These are phyloP conservation scores for Liodrosophila aerea DNA, from an alignment of 2,888 invertebrate species.

Conservation along the genomic window DNA sequence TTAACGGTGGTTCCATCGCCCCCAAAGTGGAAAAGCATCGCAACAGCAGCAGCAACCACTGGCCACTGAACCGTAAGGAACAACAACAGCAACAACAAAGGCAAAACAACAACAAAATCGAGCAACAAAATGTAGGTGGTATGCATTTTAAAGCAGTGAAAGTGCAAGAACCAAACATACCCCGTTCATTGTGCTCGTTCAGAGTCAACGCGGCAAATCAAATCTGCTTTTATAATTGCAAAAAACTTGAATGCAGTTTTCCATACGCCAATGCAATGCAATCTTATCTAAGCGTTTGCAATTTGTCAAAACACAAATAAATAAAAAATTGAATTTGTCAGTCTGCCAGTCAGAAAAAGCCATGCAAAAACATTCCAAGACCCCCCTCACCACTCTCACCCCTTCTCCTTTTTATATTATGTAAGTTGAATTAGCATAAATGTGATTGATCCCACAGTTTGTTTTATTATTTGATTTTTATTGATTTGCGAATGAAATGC, in stretches of 20 bases:
- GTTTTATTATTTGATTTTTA: conserved; percentile 74
- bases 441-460: conserved; percentile 72
- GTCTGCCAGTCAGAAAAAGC: conserved; percentile 23
- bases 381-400: conserved; percentile 1
- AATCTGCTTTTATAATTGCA: conserved; percentile 50
- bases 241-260: conserved; percentile 17
- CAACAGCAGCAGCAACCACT: conserved; percentile 30
- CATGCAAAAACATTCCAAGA: background rate
- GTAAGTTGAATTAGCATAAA: conserved; percentile 74
- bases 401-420: conserved; percentile 46
- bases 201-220: conserved; percentile 4
- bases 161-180: conserved; percentile 63
- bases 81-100: conserved; percentile 1
- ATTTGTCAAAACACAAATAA: conserved; percentile 64
- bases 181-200: conserved; percentile 56
- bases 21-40: conserved; percentile 16
- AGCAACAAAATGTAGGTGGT: conserved; percentile 74
- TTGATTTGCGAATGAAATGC: conserved; percentile 73
- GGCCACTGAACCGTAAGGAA: conserved; percentile 60
- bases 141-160: conserved; percentile 74
- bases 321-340: conserved; percentile 70
- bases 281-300: conserved; percentile 67
- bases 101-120: conserved; percentile 33
- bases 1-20: conserved; percentile 68
- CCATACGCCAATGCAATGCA: background rate